Conservation (phyloP, 2,888 invertebrate genomes). For the Pyrrhia umbra region DNA sequence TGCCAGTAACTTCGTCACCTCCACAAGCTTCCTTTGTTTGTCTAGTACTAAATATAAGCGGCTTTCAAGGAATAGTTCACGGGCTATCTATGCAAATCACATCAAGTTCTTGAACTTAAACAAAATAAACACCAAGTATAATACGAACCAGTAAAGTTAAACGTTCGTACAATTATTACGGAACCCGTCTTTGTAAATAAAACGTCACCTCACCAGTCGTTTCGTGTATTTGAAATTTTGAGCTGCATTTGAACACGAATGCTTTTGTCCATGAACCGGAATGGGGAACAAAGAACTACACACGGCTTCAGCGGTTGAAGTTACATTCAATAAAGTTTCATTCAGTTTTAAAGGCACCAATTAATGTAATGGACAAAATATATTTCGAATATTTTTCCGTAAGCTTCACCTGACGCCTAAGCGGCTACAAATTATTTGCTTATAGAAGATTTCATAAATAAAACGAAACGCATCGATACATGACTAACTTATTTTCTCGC, state of each 20-base stretch:
- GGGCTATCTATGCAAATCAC: constrained; percentile 60
- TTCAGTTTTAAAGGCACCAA: constrained; percentile 30
- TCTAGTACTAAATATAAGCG: constrained; percentile 53
- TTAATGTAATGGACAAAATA: constrained; percentile 1
- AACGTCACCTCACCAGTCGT: constrained; percentile 69
- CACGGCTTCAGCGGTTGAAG: constrained; percentile 45
- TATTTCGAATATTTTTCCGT: constrained; percentile 3
- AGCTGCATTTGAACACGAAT: constrained; percentile 73
- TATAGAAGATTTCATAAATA: neutral
- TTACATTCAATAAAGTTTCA: constrained; percentile 53
- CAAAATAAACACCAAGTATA: constrained; percentile 46
- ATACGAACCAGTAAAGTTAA: constrained; percentile 42
- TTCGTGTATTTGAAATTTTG: constrained; percentile 70
- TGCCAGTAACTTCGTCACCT: constrained; percentile 46
- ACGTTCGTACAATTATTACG: constrained; percentile 38
- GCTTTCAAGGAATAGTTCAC: constrained; percentile 48
- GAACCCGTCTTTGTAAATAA: constrained; percentile 57
- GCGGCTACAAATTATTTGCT: neutral
- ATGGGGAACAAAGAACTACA: constrained; percentile 65
- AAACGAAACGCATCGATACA: constrained; percentile 3
- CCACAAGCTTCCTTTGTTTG: constrained; percentile 54
- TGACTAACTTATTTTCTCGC: neutral
- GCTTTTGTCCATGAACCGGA: constrained; percentile 71
- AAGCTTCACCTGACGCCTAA: neutral
- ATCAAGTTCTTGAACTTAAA: constrained; percentile 43